Percentiles rank a stretch among this genome's conserved stretches.
phyloP scores from a whole-genome alignment of 2,113 vertebrate genomes.

The Rhinoptilus africanus region DNA sequence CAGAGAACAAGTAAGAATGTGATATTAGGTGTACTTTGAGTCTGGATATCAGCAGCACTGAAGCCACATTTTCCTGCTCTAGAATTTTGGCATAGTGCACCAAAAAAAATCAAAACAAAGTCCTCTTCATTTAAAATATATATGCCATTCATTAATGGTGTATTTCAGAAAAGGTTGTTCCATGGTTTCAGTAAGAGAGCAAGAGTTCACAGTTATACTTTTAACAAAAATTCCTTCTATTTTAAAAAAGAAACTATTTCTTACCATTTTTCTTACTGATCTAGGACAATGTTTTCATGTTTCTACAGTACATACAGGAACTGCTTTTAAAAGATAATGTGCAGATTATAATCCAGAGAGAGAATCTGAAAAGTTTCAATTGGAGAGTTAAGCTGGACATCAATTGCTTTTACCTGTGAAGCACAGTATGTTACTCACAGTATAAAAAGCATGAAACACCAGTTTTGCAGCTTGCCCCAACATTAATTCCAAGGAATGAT shows the following conservation, averaged over 20 bases:
- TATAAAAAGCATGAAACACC: neutral
- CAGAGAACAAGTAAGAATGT: neutral
- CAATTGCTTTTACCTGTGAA: neutral
- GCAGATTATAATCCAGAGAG: neutral
- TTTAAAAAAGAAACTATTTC: neutral
- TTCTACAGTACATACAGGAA: neutral
- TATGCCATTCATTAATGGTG: neutral
- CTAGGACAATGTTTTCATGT: neutral
- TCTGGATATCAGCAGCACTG: neutral
- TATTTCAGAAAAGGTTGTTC: neutral
- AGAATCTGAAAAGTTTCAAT: neutral
- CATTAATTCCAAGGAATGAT: neutral
- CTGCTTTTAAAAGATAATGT: neutral
- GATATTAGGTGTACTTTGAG: neutral
- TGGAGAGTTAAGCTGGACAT: neutral
- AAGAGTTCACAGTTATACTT: neutral
- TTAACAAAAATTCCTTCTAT: neutral
- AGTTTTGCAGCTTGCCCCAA: neutral
- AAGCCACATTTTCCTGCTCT: neutral
- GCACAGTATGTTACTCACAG: neutral
- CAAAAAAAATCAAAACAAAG: neutral
- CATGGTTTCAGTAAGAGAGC: neutral
- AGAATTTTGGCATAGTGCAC: neutral
- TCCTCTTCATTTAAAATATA: neutral
- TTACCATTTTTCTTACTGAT: neutral